Evolutionary conservation across 2,113 vertebrate species (phyloP).

Genomic region (Apodemus sylvaticus): DNA sequence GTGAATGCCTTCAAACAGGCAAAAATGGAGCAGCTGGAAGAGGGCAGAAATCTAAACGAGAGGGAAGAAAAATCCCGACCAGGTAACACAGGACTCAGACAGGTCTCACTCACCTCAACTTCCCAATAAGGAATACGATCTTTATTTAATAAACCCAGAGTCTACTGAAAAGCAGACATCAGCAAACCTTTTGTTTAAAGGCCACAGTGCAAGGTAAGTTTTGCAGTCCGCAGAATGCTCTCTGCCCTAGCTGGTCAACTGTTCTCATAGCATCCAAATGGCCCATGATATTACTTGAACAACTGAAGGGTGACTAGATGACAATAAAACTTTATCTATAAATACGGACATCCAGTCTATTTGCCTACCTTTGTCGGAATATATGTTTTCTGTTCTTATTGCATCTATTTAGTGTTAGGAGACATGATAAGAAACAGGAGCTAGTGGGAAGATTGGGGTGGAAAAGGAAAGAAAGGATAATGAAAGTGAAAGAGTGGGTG

Average conservation of each 20-base stretch:
- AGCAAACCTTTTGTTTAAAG: conserved; percentile 6
- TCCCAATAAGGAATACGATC: conserved; percentile 10
- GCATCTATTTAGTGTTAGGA: not conserved
- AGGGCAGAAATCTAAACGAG: not conserved
- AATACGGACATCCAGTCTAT: not conserved
- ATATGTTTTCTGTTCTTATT: not conserved
- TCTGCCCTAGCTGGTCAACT: not conserved
- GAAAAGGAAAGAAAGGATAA: not conserved
- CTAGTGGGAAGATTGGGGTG: not conserved
- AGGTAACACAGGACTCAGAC: not conserved
- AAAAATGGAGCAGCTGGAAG: not conserved
- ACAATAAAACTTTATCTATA: conserved; percentile 64
- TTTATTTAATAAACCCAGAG: conserved; percentile 12
- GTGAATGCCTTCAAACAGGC: not conserved
- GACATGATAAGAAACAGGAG: not conserved
- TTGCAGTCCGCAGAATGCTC: not conserved
- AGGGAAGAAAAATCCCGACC: not conserved
- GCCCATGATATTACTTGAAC: not conserved
- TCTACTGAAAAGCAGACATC: conserved; percentile 17
- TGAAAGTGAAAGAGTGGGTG: too few species aligned
- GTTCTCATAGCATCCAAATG: not conserved
- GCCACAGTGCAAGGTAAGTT: not conserved
- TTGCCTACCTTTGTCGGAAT: not conserved
- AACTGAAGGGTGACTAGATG: not conserved
- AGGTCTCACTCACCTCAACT: not conserved